Conservation (phyloP, 2,888 invertebrate species). For the Agrenia bidenticulata region DNA sequence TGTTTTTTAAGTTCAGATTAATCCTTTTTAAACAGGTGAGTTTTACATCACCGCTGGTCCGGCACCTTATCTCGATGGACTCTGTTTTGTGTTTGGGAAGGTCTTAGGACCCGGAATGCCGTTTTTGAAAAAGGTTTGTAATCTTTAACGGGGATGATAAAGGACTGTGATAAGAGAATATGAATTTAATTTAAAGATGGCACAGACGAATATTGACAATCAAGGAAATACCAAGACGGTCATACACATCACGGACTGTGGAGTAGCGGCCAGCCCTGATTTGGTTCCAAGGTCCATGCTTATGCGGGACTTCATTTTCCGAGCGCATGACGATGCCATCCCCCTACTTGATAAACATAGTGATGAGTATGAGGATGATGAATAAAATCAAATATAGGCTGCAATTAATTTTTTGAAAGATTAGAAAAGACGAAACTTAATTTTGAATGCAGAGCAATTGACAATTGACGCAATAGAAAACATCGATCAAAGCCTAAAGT, state of each 20-base stretch:
- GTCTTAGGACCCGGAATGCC: conserved; percentile 20
- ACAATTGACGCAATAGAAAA: no score
- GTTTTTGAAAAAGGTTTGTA: conserved; percentile 15
- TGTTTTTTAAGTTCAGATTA: no score
- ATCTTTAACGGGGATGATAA: no score
- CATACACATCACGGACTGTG: conserved; percentile 34
- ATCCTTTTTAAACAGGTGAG: no score
- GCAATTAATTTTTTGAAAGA: no score
- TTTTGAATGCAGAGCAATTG: no score
- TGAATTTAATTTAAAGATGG: conserved; percentile 26
- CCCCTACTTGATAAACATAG: conserved; percentile 20
- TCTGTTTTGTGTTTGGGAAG: conserved; percentile 31
- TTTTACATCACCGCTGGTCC: conserved; percentile 34
- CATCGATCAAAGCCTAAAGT: no score
- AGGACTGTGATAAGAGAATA: no score
- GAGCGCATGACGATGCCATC: conserved; percentile 22
- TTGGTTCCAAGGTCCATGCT: conserved; percentile 34
- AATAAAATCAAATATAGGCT: no score
- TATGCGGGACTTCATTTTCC: conserved; percentile 27
- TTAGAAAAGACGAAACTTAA: no score
- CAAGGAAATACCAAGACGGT: conserved; percentile 22
- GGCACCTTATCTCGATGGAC: conserved; percentile 26
- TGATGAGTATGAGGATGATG: neutral
- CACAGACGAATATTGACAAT: conserved; percentile 21
- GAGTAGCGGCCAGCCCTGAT: conserved; percentile 12